These are phyloP conservation scores for Zelleria hepariella DNA, from an alignment of 2,888 invertebrate genomes.

Conservation along the genomic window DNA sequence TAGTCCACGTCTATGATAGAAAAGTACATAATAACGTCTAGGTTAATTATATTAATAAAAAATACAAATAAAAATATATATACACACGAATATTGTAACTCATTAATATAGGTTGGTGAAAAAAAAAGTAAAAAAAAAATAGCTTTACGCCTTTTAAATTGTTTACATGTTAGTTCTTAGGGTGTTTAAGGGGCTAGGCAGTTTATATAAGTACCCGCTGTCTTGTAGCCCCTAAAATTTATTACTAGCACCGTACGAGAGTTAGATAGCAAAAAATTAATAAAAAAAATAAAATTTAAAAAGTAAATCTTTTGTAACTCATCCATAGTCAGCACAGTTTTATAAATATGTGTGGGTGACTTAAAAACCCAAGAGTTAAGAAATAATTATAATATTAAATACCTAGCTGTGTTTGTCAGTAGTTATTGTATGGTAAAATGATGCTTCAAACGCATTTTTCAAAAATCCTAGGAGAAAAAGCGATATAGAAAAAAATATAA, in stretches of 20 bases:
- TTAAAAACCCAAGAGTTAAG: neutral
- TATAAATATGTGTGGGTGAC: neutral
- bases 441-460: conserved; percentile 52
- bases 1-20: conserved; percentile 67
- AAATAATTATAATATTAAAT: conserved; percentile 2
- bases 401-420: conserved; percentile 14
- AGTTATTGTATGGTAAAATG: conserved; percentile 33
- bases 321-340: conserved; percentile 2
- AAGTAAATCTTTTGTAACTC: conserved; percentile 28
- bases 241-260: conserved; percentile 41
- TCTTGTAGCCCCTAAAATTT: conserved; percentile 27
- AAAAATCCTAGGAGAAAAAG: conserved; percentile 36
- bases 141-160: conserved; percentile 69
- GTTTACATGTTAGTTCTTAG: conserved; percentile 63
- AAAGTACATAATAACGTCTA: conserved; percentile 64
- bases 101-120: conserved; percentile 46
- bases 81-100: conserved; percentile 63
- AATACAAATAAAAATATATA: conserved; percentile 72
- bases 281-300: conserved; percentile 29
- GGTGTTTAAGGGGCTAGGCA: conserved; percentile 44
- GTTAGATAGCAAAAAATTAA: conserved; percentile 51
- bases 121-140: conserved; percentile 53
- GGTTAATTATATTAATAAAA: conserved; percentile 50
- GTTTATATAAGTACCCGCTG: conserved; percentile 51
- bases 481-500: conserved; percentile 20